These are phyloP conservation scores for Oncorhynchus kisutch DNA, from an alignment of 2,113 vertebrate genomes.

Conservation along the genomic window DNA sequence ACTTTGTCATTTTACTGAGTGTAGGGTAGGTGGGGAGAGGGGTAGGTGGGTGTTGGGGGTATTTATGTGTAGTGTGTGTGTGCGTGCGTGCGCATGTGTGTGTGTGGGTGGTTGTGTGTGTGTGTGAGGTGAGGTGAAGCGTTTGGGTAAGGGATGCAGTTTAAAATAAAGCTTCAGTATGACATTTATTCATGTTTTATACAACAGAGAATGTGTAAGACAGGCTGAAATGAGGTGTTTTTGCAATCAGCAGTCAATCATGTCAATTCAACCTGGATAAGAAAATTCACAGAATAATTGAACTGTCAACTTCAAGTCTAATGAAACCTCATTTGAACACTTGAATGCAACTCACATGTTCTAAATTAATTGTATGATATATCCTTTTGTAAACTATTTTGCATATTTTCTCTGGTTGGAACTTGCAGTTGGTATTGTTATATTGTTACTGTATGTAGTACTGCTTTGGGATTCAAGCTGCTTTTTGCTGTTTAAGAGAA, in stretches of 20 bases:
- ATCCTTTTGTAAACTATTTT: too few relatives aligned
- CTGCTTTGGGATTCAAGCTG: slow-evolving; percentile 10
- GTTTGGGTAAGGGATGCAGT: slow-evolving; percentile 28
- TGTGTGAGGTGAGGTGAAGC: slow-evolving; percentile 39
- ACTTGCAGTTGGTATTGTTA: too few relatives aligned
- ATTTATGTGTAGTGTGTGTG: neutral
- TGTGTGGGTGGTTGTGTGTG: slow-evolving; percentile 16
- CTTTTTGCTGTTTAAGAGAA: neutral
- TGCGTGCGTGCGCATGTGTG: slow-evolving; percentile 1
- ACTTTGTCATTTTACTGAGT: too few relatives aligned
- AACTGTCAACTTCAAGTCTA: slow-evolving; percentile 36
- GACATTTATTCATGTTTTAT: slow-evolving; percentile 26
- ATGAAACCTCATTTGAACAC: slow-evolving; percentile 18
- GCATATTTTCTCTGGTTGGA: too few relatives aligned
- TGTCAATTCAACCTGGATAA: slow-evolving; percentile 5
- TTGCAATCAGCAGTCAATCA: slow-evolving; percentile 30
- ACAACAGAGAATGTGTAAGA: slow-evolving; percentile 22
- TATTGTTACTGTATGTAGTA: slow-evolving; percentile 2
- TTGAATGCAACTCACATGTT: neutral
- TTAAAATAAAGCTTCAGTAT: slow-evolving; percentile 4
- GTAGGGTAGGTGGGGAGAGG: slow-evolving; percentile 11
- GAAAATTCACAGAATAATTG: slow-evolving; percentile 33
- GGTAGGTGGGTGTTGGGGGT: neutral
- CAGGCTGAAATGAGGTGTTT: slow-evolving; percentile 39
- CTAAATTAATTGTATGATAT: too few relatives aligned